These are phyloP conservation scores for Mionectes olivaceus DNA, from an alignment of 2,797 vertebrate species.

Conservation along the genomic window DNA sequence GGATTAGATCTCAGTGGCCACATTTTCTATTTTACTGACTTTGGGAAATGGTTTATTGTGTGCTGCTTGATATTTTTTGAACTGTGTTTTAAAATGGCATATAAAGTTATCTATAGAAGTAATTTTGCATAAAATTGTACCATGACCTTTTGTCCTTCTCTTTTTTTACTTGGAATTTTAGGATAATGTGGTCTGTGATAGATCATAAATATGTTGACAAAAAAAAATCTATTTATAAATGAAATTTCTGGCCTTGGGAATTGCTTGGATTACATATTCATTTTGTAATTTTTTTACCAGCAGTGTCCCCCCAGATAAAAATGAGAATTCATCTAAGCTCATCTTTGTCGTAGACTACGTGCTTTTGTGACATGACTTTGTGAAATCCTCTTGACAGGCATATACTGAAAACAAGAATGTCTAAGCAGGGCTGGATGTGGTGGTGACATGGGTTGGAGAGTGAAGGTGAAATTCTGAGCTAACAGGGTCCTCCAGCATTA, in stretches of 20 bases:
- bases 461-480: neutral
- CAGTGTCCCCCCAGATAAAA: neutral
- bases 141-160: neutral
- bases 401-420: neutral
- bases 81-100: neutral
- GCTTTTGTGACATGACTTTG: neutral
- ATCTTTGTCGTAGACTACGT: neutral
- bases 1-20: neutral
- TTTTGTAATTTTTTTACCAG: neutral
- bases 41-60: neutral
- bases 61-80: neutral
- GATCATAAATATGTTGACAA: neutral
- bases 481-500: accelerated
- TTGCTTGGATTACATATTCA: neutral
- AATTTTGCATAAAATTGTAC: neutral
- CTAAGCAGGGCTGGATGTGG: neutral
- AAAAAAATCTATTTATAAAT: neutral
- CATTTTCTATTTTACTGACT: neutral
- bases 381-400: neutral
- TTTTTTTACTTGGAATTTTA: neutral
- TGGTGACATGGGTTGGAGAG: neutral
- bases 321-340: neutral
- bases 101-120: neutral
- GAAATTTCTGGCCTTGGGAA: neutral
- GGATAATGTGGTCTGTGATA: neutral